These are phyloP conservation scores for Atopsyche davidsoni DNA, from an alignment of 1,140 invertebrate species.

Conservation along the genomic window DNA sequence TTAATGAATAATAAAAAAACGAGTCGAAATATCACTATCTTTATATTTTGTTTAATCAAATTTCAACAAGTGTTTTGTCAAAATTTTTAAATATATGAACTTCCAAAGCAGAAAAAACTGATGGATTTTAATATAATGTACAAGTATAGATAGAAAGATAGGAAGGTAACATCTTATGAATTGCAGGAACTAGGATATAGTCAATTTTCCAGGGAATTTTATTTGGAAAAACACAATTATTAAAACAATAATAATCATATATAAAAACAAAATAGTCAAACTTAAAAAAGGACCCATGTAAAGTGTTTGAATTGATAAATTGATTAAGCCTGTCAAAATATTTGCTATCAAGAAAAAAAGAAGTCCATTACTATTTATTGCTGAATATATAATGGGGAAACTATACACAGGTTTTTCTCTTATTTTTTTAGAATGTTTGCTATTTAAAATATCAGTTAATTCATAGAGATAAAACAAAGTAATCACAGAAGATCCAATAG, in stretches of 20 bases:
- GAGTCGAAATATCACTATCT: no score
- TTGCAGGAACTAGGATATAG: no score
- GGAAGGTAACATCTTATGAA: no score
- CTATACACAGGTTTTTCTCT: conserved; percentile 28
- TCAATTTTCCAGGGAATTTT: no score
- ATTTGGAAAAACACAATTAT: no score
- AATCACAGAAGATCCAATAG: conserved; percentile 50
- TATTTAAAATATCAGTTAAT: conserved; percentile 30
- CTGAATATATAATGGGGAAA: conserved; percentile 54
- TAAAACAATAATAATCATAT: conserved; percentile 49
- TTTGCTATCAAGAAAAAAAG: conserved; percentile 74
- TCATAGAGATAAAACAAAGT: conserved; percentile 53
- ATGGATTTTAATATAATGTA: no score
- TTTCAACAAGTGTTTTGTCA: no score
- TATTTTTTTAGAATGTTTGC: conserved; percentile 16
- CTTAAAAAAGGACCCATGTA: conserved; percentile 42
- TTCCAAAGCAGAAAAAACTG: no score
- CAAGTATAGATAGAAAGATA: no score
- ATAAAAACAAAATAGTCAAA: conserved; percentile 52
- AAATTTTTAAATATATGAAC: no score
- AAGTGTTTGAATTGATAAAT: conserved; percentile 61
- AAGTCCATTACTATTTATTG: conserved; percentile 70
- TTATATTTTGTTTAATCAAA: no score
- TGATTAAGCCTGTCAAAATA: conserved; percentile 72
- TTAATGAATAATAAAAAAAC: no score